These are phyloP conservation scores for Beaufortia kweichowensis DNA, from an alignment of 2,113 vertebrate species.

Conservation along the genomic window DNA sequence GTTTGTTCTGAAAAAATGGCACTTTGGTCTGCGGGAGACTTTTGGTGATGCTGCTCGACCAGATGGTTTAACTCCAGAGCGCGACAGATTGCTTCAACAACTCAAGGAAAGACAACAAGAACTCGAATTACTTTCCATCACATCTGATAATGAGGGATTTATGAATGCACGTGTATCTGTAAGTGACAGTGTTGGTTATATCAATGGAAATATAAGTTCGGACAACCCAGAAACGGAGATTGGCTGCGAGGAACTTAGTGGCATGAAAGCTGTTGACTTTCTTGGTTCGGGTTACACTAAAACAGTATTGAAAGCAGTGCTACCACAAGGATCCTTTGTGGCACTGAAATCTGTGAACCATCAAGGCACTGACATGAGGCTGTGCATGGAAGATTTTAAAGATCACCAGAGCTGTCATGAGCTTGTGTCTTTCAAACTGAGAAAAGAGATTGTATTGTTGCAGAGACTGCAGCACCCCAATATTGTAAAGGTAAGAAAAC, in stretches of 20 bases:
- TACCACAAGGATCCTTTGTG: conserved; percentile 62
- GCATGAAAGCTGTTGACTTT: conserved; percentile 66
- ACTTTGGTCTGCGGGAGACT: conserved; percentile 60
- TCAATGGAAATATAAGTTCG: neutral
- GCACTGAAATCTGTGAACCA: conserved; percentile 80
- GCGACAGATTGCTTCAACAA: conserved; percentile 63
- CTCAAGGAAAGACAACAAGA: conserved; percentile 70
- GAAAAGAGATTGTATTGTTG: conserved; percentile 82
- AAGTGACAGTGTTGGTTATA: neutral
- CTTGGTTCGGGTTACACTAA: conserved; percentile 80
- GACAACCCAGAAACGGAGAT: conserved; percentile 55
- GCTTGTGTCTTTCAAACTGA: conserved; percentile 81
- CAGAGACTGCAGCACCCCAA: conserved; percentile 79
- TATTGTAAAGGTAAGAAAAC: conserved; percentile 75
- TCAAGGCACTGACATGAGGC: conserved; percentile 80
- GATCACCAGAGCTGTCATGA: conserved; percentile 71
- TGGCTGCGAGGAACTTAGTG: conserved; percentile 74
- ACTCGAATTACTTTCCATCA: conserved; percentile 66
- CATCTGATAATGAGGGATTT: neutral
- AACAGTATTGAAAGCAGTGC: conserved; percentile 67
- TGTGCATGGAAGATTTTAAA: conserved; percentile 77
- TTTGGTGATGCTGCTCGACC: conserved; percentile 53
- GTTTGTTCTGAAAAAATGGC: conserved; percentile 70
- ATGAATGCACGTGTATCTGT: neutral
- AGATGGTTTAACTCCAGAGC: conserved; percentile 55